Evolutionary conservation across 35 echinoderm and acorn worm species (phyloP).

Genomic region (Strongylocentrotus purpuratus): DNA sequence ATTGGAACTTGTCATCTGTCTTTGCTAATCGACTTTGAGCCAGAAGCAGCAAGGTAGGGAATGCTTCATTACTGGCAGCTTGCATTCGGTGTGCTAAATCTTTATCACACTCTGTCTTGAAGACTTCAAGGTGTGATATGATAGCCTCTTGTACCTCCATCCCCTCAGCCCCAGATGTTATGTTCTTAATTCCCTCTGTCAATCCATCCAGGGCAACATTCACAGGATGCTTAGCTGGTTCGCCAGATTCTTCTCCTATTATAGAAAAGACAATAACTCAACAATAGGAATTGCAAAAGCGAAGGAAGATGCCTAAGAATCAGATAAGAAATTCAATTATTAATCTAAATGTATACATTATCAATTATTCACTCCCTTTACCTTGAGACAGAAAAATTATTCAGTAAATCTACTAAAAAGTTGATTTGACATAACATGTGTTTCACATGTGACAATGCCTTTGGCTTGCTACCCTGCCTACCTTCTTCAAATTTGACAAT

Average conservation of each 20-base stretch:
- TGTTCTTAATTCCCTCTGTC: conserved; percentile 18
- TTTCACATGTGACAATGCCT: too few relatives aligned
- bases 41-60: conserved; percentile 57
- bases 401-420: too few relatives aligned
- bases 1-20: conserved; percentile 33
- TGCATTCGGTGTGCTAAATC: conserved; percentile 70
- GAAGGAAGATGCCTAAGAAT: background rate
- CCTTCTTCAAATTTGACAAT: too few relatives aligned
- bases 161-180: conserved; percentile 17
- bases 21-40: conserved; percentile 45
- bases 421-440: too few relatives aligned
- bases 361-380: too few relatives aligned
- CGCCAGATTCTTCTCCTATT: conserved; percentile 39
- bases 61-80: conserved; percentile 73
- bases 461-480: too few relatives aligned
- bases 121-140: conserved; percentile 39
- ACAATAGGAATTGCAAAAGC: background rate
- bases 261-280: background rate
- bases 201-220: conserved; percentile 60
- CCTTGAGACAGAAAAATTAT: too few relatives aligned
- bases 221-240: conserved; percentile 54
- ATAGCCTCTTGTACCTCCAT: conserved; percentile 16
- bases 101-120: conserved; percentile 62
- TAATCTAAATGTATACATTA: too few relatives aligned
- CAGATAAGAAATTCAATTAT: background rate